Evolutionary conservation across 2,113 vertebrate genomes (phyloP).

Genomic region (Pelusios castaneus): DNA sequence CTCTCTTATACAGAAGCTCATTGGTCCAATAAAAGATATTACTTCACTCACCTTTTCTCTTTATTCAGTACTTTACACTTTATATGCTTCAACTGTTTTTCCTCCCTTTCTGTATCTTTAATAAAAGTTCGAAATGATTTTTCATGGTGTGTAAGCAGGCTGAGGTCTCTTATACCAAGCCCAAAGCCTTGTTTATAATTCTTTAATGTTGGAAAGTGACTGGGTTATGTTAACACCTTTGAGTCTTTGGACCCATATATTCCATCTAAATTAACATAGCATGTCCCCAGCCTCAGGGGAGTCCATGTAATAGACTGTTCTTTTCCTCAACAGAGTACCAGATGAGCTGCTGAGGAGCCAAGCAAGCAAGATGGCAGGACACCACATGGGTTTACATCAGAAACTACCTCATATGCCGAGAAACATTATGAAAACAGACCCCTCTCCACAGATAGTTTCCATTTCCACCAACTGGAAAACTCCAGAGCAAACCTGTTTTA

Average conservation of each 20-base stretch:
- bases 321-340: not conserved
- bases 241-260: not conserved
- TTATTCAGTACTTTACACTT: not conserved
- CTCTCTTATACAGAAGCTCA: not conserved
- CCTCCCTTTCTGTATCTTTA: not conserved
- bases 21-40: not conserved
- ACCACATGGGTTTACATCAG: slow-evolving; percentile 20
- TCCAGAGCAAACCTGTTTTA: slow-evolving; percentile 62
- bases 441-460: slow-evolving; percentile 65
- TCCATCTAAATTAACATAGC: not conserved
- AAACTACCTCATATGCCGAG: slow-evolving; percentile 68
- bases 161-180: not conserved
- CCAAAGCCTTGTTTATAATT: not conserved
- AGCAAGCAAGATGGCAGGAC: slow-evolving; percentile 6
- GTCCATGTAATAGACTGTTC: not conserved
- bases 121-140: not conserved
- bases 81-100: not conserved
- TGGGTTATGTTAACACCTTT: not conserved
- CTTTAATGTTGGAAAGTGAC: not conserved
- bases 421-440: slow-evolving; percentile 67
- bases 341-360: not conserved
- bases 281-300: not conserved
- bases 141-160: not conserved
- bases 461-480: slow-evolving; percentile 70
- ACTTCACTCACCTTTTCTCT: not conserved